Evolutionary conservation across 2,888 invertebrate species (phyloP).

Genomic region (Drosophila borealis): DNA sequence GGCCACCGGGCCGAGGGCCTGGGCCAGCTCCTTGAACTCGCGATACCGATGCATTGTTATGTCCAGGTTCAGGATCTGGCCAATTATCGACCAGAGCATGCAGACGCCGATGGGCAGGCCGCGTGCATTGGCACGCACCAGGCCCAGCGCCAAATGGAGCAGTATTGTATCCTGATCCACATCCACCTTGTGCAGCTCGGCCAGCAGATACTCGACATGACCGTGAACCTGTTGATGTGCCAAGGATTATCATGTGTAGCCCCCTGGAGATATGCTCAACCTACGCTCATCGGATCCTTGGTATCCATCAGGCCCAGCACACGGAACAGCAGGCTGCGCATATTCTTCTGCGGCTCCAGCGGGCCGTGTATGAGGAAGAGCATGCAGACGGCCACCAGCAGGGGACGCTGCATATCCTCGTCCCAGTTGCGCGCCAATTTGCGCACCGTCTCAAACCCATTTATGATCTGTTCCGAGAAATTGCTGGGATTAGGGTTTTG

Average conservation of each 20-base stretch:
- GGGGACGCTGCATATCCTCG: not conserved
- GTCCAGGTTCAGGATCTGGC: not conserved
- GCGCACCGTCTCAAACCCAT: not conserved
- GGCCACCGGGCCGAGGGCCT: not conserved
- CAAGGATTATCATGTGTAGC: not conserved
- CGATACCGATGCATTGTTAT: conserved; percentile 42
- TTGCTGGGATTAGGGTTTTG: not conserved
- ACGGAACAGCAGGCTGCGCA: conserved; percentile 7
- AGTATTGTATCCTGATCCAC: not conserved
- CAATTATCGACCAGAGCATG: conserved; percentile 25
- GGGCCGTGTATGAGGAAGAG: conserved; percentile 5
- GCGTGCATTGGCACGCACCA: not conserved
- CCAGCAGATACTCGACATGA: conserved; percentile 28
- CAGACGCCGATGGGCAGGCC: conserved; percentile 21
- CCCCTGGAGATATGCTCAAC: no score
- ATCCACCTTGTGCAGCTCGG: not conserved
- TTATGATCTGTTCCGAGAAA: conserved; percentile 1
- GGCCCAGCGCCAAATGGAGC: not conserved
- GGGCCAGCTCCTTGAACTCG: conserved; percentile 22
- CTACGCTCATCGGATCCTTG: conserved; percentile 24
- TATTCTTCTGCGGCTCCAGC: not conserved
- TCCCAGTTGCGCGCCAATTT: conserved; percentile 10
- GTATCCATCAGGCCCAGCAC: conserved; percentile 18
- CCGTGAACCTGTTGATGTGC: conserved; percentile 24
- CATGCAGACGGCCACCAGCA: conserved; percentile 5